Conservation (phyloP, 37 sponge, comb jelly and placozoan genomes). For the Cladorhizidae sp. region DNA sequence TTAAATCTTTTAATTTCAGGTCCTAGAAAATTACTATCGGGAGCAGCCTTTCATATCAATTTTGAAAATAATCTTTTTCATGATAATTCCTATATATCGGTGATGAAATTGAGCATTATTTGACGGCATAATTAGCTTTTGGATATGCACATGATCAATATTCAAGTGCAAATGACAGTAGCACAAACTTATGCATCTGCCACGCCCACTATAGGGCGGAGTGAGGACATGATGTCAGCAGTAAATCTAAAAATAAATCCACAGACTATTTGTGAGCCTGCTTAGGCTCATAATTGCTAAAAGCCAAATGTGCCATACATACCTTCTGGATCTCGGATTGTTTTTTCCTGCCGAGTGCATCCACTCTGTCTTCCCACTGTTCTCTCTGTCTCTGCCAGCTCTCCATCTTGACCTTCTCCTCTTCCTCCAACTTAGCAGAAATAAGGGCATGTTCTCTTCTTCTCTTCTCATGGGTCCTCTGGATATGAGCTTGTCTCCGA, state of each 20-base stretch:
- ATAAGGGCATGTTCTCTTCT: neutral
- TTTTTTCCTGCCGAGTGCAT: neutral
- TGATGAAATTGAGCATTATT: too few relatives aligned
- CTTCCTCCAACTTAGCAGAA: neutral
- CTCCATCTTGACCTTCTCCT: neutral
- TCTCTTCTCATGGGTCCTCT: neutral
- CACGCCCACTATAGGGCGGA: too few relatives aligned
- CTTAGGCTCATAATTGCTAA: neutral
- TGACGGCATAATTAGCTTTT: too few relatives aligned
- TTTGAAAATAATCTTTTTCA: too few relatives aligned
- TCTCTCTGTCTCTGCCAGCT: neutral
- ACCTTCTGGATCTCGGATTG: neutral
- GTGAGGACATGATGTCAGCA: neutral
- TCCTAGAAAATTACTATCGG: too few relatives aligned
- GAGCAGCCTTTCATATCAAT: too few relatives aligned
- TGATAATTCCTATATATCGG: too few relatives aligned
- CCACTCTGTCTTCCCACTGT: neutral
- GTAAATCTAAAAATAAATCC: too few relatives aligned
- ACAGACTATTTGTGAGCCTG: neutral
- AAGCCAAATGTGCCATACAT: neutral
- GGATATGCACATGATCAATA: too few relatives aligned
- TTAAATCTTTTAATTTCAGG: too few relatives aligned
- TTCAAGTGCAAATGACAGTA: too few relatives aligned
- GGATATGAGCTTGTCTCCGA: neutral
- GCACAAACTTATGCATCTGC: too few relatives aligned